phyloP scores from a whole-genome alignment of 1,140 invertebrate genomes.

The Zaprionus kolodkinae region DNA sequence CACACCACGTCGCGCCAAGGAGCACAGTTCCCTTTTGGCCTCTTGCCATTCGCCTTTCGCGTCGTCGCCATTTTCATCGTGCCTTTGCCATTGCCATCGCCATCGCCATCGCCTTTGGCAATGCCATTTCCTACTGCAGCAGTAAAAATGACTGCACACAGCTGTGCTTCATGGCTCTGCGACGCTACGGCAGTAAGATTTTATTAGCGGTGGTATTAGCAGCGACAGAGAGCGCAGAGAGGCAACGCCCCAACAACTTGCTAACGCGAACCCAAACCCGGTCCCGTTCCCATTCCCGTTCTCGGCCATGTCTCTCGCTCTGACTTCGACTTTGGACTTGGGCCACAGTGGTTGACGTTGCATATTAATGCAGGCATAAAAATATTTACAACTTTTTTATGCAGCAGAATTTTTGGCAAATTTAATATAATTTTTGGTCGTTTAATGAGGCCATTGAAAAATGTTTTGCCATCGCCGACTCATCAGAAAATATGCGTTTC shows the following conservation, averaged over 20 bases:
- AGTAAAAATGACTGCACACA: conserved; percentile 82
- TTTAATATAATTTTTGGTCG: conserved; percentile 82
- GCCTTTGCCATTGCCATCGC: conserved; percentile 12
- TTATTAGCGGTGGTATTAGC: conserved; percentile 82
- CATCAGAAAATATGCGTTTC: conserved; percentile 45
- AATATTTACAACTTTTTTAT: conserved; percentile 83
- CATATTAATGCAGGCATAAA: conserved; percentile 82
- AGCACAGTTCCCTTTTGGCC: conserved; percentile 27
- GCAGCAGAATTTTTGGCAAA: conserved; percentile 65
- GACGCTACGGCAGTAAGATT: conserved; percentile 77
- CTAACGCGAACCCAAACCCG: conserved; percentile 3
- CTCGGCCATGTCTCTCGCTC: neutral
- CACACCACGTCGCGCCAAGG: conserved; percentile 3
- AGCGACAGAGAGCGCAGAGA: conserved; percentile 43
- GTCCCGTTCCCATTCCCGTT: neutral
- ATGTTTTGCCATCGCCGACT: conserved; percentile 51
- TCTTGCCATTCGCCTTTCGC: conserved; percentile 22
- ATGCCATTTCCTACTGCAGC: conserved; percentile 59
- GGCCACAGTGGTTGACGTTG: conserved; percentile 73
- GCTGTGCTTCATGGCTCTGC: conserved; percentile 77
- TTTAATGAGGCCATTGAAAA: conserved; percentile 80
- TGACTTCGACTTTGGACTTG: neutral
- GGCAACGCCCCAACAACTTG: conserved; percentile 16
- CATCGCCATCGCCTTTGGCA: conserved; percentile 37
- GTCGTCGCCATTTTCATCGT: conserved; percentile 33